These are phyloP conservation scores for Eupleurogrammus muticus DNA, from an alignment of 2,797 vertebrate species.

Conservation along the genomic window DNA sequence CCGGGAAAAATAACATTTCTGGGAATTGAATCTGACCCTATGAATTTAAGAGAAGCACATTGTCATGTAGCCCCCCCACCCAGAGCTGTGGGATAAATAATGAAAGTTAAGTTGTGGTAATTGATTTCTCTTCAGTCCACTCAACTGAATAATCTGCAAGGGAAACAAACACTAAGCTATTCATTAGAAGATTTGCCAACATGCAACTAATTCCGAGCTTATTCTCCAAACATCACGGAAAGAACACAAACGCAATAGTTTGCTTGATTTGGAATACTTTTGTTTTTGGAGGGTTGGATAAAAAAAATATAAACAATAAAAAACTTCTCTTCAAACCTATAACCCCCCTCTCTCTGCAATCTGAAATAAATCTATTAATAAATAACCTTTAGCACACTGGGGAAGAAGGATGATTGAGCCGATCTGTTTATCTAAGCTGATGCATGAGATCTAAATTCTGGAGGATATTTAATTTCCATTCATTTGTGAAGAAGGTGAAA, in stretches of 20 bases:
- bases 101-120: slow-evolving; percentile 76
- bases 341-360: background rate
- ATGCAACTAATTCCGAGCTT: slow-evolving; percentile 75
- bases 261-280: slow-evolving; percentile 47
- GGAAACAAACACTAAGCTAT: slow-evolving; percentile 74
- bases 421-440: background rate
- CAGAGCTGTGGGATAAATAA: slow-evolving; percentile 62
- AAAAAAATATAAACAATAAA: background rate
- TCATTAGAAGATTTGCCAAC: slow-evolving; percentile 77
- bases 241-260: slow-evolving; percentile 58
- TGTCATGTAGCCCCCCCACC: slow-evolving; percentile 30
- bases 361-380: slow-evolving; percentile 19
- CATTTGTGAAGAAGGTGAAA: background rate
- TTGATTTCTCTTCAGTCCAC: slow-evolving; percentile 82
- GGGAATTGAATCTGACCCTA: slow-evolving; percentile 64
- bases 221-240: slow-evolving; percentile 62
- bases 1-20: slow-evolving; percentile 55
- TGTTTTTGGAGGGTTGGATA: slow-evolving; percentile 32
- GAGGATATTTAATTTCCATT: background rate
- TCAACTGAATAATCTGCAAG: slow-evolving; percentile 80
- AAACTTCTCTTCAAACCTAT: slow-evolving; percentile 27
- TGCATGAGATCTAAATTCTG: slow-evolving; percentile 5
- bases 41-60: slow-evolving; percentile 51
- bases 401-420: background rate
- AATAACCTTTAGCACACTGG: background rate